Base-by-base conservation (phyloP, 1,140 invertebrate species). In the Sycophaga agraensis region DNA sequence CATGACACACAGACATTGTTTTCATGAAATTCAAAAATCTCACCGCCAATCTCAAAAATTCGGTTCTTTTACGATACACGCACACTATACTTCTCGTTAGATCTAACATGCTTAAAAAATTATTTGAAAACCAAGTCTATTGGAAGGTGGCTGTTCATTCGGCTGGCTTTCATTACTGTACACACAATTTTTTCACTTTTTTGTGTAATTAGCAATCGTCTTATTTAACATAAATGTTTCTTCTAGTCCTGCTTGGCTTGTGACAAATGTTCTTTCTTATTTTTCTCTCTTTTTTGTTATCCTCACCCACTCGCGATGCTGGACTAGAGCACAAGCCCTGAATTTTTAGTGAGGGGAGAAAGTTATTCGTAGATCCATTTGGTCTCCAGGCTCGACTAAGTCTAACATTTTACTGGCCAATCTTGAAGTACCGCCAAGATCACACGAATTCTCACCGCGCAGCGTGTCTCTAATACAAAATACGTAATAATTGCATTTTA, bases 81-180 rank as follows among this genome's bases (percentile, higher is more conserved):
- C 67, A 71, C 66, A 16, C 68, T 69, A 68, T 61, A 67, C 37
- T 59, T 72, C 48, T 49, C 51, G 63, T 69, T 70, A 74, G 64
- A 74, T 64, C 67, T 74, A 73, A 66, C 70, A 75, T 74, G 68
- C 73, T 80, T 78, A 78, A 71, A 80, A 80, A 79, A 63, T 58
- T 77, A 78, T 66, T 76, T 77, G 71, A 75, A 79, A 77, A 77
- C 74, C 66, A 70, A 78, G 70, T 76, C 69, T 73, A 75, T 74
- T 76, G 70, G 70, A 76, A 74, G 70, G 72, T 78, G 69, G 71
- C 71, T 71, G 68, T 65, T 61, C 58, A 26, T 66, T 65, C 63
- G 61, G 59, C 57, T 68, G 59, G 64, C 64, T 64, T 65, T 69
- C 66, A 49, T 73, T 72, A 73, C 70, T 75, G 54, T 76, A 76